phyloP scores from a whole-genome alignment of 92 coral and sea anemone genomes.

The Porites evermanni region DNA sequence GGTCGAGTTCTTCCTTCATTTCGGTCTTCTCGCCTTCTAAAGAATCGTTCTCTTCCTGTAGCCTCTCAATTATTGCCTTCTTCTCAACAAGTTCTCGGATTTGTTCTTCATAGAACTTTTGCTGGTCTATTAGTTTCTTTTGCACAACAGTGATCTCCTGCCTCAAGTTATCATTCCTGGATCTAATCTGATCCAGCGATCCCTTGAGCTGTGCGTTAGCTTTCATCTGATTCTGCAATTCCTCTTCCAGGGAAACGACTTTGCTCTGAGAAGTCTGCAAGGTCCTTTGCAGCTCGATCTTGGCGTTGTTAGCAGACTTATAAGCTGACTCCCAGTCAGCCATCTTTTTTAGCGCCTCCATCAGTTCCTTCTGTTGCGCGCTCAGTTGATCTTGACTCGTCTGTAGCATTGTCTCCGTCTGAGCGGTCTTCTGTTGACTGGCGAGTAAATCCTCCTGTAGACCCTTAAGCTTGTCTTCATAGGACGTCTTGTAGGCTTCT shows the following conservation, averaged over 20 bases:
- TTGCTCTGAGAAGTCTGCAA: conserved; percentile 83
- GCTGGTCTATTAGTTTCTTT: conserved; percentile 91
- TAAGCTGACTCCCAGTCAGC: conserved; percentile 91
- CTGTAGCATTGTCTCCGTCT: conserved; percentile 82
- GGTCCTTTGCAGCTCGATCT: conserved; percentile 85
- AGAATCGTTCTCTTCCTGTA: conserved; percentile 87
- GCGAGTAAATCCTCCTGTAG: conserved; percentile 91
- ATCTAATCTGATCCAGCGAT: conserved; percentile 82
- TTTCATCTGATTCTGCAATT: conserved; percentile 88
- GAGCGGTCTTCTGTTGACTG: conserved; percentile 88
- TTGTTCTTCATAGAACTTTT: conserved; percentile 87
- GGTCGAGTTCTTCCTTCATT: conserved; percentile 86
- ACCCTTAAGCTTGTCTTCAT: conserved; percentile 90
- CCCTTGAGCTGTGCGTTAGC: conserved; percentile 97
- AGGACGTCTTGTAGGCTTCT: conserved; percentile 97
- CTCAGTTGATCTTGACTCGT: conserved; percentile 85
- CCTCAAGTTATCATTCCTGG: conserved; percentile 89
- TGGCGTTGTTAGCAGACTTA: conserved; percentile 83
- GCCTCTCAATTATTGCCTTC: conserved; percentile 88
- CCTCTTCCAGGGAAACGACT: conserved; percentile 87
- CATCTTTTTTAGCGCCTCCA: conserved; percentile 88
- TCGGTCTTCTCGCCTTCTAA: conserved; percentile 77
- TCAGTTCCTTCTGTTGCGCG: conserved; percentile 83
- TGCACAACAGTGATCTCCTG: conserved; percentile 87
- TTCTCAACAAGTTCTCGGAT: conserved; percentile 87